These are phyloP conservation scores for Coenobita brevimanus DNA, from an alignment of 1,140 invertebrate species.

Conservation along the genomic window DNA sequence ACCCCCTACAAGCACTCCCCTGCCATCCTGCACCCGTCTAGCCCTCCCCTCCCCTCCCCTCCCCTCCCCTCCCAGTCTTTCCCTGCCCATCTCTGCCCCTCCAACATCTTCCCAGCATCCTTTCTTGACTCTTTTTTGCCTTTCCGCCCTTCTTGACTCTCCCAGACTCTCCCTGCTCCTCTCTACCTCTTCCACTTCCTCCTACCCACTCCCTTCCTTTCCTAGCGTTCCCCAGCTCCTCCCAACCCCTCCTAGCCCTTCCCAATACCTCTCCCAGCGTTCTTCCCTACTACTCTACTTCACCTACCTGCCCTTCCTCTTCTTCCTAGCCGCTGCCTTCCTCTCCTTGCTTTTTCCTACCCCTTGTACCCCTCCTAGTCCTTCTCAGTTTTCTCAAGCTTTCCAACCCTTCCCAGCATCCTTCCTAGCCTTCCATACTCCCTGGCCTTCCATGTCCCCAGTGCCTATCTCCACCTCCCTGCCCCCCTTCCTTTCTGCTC, in stretches of 20 bases:
- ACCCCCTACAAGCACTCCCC: background rate
- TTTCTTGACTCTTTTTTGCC: no score
- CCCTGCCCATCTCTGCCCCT: background rate
- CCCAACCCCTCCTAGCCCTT: background rate
- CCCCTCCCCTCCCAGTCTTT: background rate
- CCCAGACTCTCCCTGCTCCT: background rate
- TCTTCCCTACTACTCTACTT: no score
- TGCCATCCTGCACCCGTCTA: background rate
- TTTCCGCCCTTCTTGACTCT: background rate
- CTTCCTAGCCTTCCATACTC: background rate
- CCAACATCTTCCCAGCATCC: no score
- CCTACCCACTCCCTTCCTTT: background rate
- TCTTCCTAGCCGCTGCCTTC: background rate
- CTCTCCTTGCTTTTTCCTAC: background rate
- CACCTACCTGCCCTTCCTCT: background rate
- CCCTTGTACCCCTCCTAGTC: background rate
- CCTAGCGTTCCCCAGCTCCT: background rate
- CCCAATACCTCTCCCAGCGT: background rate
- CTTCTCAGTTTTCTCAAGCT: background rate
- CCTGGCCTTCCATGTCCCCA: background rate
- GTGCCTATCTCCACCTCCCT: background rate
- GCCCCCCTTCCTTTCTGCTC: background rate
- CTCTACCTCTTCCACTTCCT: background rate
- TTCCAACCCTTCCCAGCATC: background rate
- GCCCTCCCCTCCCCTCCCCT: background rate